These are phyloP conservation scores for Psittacula cyanocephala DNA, from an alignment of 2,113 vertebrate species.

Conservation along the genomic window DNA sequence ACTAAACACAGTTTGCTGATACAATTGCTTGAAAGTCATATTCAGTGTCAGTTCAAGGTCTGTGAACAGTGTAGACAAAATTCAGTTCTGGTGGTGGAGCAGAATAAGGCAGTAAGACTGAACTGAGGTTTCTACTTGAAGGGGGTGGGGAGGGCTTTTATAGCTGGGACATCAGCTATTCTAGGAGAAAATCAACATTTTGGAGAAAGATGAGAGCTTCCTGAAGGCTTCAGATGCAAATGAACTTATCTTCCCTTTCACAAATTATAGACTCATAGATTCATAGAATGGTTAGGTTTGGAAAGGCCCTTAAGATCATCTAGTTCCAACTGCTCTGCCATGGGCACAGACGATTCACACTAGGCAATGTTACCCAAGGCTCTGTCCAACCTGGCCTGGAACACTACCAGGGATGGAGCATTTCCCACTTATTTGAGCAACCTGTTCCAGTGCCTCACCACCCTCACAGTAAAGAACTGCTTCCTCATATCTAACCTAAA, in stretches of 20 bases:
- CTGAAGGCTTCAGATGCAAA: not conserved
- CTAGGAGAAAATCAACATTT: not conserved
- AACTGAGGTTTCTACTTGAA: not conserved
- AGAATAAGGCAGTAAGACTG: not conserved
- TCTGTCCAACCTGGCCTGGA: not conserved
- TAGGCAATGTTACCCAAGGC: not conserved
- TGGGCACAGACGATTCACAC: not conserved
- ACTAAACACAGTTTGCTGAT: not conserved
- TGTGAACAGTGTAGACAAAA: not conserved
- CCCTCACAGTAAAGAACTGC: not conserved
- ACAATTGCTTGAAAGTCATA: not conserved
- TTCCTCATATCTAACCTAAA: not conserved
- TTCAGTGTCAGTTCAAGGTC: not conserved
- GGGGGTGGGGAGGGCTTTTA: accelerated
- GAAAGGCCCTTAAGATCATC: not conserved
- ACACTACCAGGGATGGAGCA: not conserved
- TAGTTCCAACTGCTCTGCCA: not conserved
- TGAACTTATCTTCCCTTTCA: not conserved
- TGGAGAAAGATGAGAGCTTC: not conserved
- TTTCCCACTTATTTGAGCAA: not conserved
- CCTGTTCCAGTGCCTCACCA: not conserved
- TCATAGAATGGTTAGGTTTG: not conserved
- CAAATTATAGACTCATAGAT: not conserved
- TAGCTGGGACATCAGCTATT: not conserved
- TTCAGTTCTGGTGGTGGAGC: not conserved